Evolutionary conservation across 2,888 invertebrate species (phyloP).

Genomic region (Caenorhabditis sulstoni): DNA sequence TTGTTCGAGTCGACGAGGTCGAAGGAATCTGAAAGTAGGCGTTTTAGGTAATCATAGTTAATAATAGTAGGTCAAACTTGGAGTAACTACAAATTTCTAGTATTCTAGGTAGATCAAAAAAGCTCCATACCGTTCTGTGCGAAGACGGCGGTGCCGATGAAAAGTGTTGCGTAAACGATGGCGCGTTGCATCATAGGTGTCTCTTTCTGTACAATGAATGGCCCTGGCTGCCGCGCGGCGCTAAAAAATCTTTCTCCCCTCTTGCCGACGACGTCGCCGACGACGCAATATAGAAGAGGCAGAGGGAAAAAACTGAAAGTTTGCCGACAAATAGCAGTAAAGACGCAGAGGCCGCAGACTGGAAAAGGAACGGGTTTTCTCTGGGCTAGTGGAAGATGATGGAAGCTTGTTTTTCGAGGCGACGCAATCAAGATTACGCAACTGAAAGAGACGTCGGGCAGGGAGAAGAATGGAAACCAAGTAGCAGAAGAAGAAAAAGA

Average conservation of each 20-base stretch:
- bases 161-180: slow-evolving; percentile 13
- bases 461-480: slow-evolving; percentile 6
- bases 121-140: slow-evolving; percentile 40
- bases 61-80: not conserved
- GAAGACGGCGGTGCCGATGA: not conserved
- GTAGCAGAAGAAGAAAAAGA: not conserved
- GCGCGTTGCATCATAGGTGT: slow-evolving; percentile 15
- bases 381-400: not conserved
- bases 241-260: slow-evolving; percentile 11
- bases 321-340: not conserved
- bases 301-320: slow-evolving; percentile 25
- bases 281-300: not conserved
- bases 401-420: slow-evolving; percentile 39
- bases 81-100: not conserved
- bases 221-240: not conserved
- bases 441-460: slow-evolving; percentile 4
- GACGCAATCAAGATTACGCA: slow-evolving; percentile 51
- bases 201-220: slow-evolving; percentile 12
- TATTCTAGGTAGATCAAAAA: not conserved
- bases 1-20: slow-evolving; percentile 58
- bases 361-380: slow-evolving; percentile 12
- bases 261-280: slow-evolving; percentile 1
- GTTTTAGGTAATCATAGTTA: no score
- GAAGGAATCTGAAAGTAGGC: slow-evolving; percentile 43
- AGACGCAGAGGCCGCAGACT: not conserved